A percentile compares a stretch with the other conserved stretches of the same genome.
Evolutionary conservation across 2,113 vertebrate genomes (phyloP).

Genomic region (Sphyrna mokarran): DNA sequence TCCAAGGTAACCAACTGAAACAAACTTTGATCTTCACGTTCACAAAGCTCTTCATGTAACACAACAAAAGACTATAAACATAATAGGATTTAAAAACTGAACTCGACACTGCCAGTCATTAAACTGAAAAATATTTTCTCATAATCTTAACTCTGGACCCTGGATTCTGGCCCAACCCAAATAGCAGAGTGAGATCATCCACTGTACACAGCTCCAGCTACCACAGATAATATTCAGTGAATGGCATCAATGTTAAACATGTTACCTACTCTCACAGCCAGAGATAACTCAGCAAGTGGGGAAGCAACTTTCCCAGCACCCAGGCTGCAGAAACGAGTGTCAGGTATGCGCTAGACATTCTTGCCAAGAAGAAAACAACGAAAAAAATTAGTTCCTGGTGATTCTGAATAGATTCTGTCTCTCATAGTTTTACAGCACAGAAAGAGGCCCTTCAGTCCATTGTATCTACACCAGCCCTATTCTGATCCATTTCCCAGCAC

Average conservation of each 20-base stretch:
- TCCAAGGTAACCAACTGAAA: not conserved
- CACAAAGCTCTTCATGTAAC: not conserved
- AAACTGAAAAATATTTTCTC: not conserved
- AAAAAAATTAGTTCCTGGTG: not conserved
- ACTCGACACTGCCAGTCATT: not conserved
- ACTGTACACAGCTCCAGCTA: not conserved
- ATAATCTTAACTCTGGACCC: slow-evolving; percentile 16
- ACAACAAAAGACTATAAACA: slow-evolving; percentile 8
- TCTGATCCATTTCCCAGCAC: too few species aligned
- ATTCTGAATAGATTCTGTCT: not conserved
- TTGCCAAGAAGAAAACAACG: not conserved
- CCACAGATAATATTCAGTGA: slow-evolving; percentile 1
- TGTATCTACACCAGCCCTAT: too few species aligned
- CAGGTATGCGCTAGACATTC: not conserved
- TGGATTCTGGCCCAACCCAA: slow-evolving; percentile 26
- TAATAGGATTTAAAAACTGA: slow-evolving; percentile 20
- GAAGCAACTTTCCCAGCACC: not conserved
- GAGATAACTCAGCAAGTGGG: not conserved
- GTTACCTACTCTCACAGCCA: not conserved
- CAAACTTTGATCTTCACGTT: slow-evolving; percentile 17
- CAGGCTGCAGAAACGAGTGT: not conserved
- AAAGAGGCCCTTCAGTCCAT: too few species aligned
- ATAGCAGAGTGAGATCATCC: slow-evolving; percentile 27
- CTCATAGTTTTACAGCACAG: too few species aligned
- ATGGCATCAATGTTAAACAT: not conserved